Evolutionary conservation across 2,797 vertebrate genomes (phyloP).

Genomic region (Channallabes apus): DNA sequence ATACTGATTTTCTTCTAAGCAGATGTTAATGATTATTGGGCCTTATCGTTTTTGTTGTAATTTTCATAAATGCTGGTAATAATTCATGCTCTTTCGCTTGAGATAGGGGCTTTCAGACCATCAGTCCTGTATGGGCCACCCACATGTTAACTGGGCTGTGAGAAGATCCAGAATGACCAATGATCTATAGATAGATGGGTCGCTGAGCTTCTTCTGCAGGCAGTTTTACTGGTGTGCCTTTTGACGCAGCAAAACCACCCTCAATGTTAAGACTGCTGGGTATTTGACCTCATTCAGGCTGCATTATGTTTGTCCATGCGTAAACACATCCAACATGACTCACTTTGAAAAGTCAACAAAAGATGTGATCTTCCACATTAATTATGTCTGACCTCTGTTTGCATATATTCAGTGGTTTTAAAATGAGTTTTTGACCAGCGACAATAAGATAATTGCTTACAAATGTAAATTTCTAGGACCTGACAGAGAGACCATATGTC

Average conservation of each 20-base stretch:
- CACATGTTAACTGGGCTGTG: slow-evolving; percentile 57
- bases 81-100: slow-evolving; percentile 32
- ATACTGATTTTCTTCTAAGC: not conserved
- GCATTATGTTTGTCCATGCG: slow-evolving; percentile 44
- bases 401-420: slow-evolving; percentile 39
- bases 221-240: slow-evolving; percentile 69
- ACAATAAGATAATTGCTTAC: slow-evolving; percentile 24
- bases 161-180: slow-evolving; percentile 54
- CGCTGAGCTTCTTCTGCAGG: slow-evolving; percentile 66
- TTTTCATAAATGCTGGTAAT: not conserved
- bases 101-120: slow-evolving; percentile 61
- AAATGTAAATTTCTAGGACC: slow-evolving; percentile 24
- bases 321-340: slow-evolving; percentile 65
- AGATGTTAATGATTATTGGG: slow-evolving; percentile 22
- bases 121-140: slow-evolving; percentile 69
- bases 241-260: slow-evolving; percentile 42
- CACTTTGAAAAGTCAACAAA: slow-evolving; percentile 67
- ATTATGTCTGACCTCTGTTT: slow-evolving; percentile 56
- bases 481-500: not conserved
- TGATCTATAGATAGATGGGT: slow-evolving; percentile 70
- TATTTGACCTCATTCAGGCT: slow-evolving; percentile 41
- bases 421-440: slow-evolving; percentile 11
- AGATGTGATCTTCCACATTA: slow-evolving; percentile 61
- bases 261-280: slow-evolving; percentile 38
- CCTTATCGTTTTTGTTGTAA: slow-evolving; percentile 17